A percentile compares a stretch with the other conserved stretches of the same genome.
phyloP scores from a whole-genome alignment of 2,113 vertebrate species.

The Otocyon megalotis region DNA sequence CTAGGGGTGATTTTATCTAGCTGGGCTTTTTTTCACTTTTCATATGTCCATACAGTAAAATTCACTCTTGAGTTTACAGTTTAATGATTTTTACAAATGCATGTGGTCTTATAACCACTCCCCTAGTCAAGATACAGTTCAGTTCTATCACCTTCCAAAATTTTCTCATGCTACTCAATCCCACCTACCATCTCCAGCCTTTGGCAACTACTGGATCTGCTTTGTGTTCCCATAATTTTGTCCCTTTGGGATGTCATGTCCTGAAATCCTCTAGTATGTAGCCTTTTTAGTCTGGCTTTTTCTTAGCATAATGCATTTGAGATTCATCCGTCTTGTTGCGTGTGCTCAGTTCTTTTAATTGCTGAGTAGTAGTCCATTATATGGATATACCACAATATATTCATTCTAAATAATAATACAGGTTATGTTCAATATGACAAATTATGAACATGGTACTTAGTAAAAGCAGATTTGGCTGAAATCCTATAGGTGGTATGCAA shows the following conservation, averaged over 20 bases:
- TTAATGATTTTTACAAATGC: not conserved
- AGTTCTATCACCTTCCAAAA: not conserved
- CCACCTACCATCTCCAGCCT: not conserved
- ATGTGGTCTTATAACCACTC: not conserved
- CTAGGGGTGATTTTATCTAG: not conserved
- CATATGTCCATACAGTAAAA: not conserved
- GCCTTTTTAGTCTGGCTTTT: not conserved
- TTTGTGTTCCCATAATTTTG: not conserved
- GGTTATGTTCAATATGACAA: not conserved
- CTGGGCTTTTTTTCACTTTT: not conserved
- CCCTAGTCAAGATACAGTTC: not conserved
- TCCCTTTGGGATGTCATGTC: not conserved
- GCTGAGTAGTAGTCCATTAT: not conserved
- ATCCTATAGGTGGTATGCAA: not conserved
- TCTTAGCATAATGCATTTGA: not conserved
- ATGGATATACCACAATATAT: not conserved
- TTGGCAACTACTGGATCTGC: not conserved
- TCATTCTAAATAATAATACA: not conserved
- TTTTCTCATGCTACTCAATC: not conserved
- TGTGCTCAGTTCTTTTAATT: not conserved
- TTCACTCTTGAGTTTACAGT: not conserved
- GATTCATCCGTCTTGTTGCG: not conserved
- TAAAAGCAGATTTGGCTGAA: slow-evolving; percentile 9
- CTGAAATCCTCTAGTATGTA: not conserved
- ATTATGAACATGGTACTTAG: not conserved